phyloP scores from a whole-genome alignment of 2,113 vertebrate species.

The Leucopternis melanops region DNA sequence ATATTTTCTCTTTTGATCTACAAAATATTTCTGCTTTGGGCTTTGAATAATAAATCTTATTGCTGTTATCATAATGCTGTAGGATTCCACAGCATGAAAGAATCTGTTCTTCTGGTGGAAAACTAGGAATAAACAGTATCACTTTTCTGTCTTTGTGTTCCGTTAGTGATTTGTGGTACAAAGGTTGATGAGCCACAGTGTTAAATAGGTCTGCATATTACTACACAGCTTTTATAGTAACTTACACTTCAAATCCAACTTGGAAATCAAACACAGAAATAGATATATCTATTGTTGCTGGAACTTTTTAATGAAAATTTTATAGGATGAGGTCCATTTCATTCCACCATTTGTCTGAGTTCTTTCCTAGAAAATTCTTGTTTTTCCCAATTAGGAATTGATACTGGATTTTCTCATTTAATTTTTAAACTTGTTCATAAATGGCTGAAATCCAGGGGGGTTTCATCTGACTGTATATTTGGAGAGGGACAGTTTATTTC shows the following conservation, averaged over 20 bases:
- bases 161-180: not conserved
- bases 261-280: not conserved
- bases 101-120: not conserved
- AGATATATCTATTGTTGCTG: not conserved
- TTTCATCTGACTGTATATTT: not conserved
- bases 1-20: not conserved
- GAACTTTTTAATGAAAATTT: not conserved
- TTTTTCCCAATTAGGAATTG: not conserved
- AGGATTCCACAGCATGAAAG: not conserved
- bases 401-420: not conserved
- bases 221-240: not conserved
- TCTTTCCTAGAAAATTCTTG: not conserved
- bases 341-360: not conserved
- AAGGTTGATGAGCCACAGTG: not conserved
- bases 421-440: not conserved
- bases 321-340: not conserved
- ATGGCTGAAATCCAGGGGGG: not conserved
- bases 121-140: not conserved
- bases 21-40: not conserved
- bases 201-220: not conserved
- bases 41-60: slow-evolving; percentile 14
- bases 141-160: not conserved
- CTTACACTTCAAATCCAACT: not conserved
- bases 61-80: not conserved
- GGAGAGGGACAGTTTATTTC: not conserved